Evolutionary conservation across 2,888 invertebrate species (phyloP), one percentile per base, ranked within the genome.

Genomic region (Aleiodes leptofemur): DNA sequence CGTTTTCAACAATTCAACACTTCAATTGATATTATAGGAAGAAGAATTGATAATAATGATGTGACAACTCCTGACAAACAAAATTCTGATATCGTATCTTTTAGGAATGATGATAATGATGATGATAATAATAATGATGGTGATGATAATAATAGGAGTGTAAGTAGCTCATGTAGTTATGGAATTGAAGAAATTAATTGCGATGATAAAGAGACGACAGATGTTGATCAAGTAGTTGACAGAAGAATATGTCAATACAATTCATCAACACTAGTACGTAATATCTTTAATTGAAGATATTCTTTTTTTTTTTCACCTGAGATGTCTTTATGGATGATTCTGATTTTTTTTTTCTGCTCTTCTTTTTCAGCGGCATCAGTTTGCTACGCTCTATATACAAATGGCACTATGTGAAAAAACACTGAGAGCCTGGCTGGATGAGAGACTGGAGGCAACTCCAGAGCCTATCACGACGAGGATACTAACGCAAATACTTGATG

Each of bases 351-450:
- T 0, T 29, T 23, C 23, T 23, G 23, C 34, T 34, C 50, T 31
- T 55, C 56, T 34, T 43, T 78, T 70, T 56, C 69, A 86, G 80
- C 83, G 92, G 80, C 86, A 92, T 50, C 92, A 93, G 84, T 94
- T 93, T 92, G 94, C 94, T 0, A 94, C 94, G 1, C 87, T 96
- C 43, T 96, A 94, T 85, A 96, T 96, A 76, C 96, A 96, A 90
- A 96, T 96, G 96, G 93, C 95, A 53, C 91, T 94, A 69, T 96
- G 96, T 86, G 93, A 95, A 82, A 91, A 92, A 80, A 96, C 96
- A 0, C 89, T 96, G 64, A 92, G 94, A 76, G 92, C 94, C 71
- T 96, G 96, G 96, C 85, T 96, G 43, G 92, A 93, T 72, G 91
- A 92, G 34, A 90, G 95, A 64, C 94, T 94, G 82, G 90, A 90